These are phyloP conservation scores for Paramisgurnus dabryanus DNA, from an alignment of 2,113 vertebrate species.

Conservation along the genomic window DNA sequence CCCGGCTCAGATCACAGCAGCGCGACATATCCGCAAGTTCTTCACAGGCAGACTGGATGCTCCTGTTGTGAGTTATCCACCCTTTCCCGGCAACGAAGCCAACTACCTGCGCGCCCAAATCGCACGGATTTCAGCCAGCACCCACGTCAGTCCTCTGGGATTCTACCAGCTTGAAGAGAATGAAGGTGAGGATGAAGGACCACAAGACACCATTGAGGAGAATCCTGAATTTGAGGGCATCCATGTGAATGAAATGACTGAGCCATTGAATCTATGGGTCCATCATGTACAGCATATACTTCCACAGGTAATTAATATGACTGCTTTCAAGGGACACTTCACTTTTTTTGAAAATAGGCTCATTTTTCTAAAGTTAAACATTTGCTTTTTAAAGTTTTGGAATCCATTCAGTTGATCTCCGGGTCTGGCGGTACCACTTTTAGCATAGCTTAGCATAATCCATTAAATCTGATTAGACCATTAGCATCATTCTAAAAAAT, in stretches of 20 bases:
- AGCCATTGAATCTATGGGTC: conserved; percentile 86
- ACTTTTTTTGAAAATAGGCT: no score
- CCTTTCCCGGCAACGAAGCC: conserved; percentile 90
- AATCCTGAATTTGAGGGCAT: conserved; percentile 89
- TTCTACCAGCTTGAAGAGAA: conserved; percentile 87
- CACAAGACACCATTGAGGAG: conserved; percentile 76
- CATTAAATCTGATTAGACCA: no score
- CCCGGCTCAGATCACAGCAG: conserved; percentile 84
- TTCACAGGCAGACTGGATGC: conserved; percentile 86
- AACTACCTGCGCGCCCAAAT: conserved; percentile 93
- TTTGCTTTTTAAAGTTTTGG: no score
- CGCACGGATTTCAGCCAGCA: conserved; percentile 90
- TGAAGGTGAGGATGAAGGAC: conserved; percentile 82
- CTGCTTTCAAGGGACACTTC: no score
- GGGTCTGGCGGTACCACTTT: no score
- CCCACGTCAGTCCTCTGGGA: conserved; percentile 88
- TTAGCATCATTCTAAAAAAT: no score
- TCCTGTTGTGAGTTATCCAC: conserved; percentile 84
- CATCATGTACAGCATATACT: conserved; percentile 89
- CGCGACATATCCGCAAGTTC: conserved; percentile 85
- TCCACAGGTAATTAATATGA: conserved; percentile 77
- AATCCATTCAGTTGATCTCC: no score
- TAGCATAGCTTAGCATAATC: no score
- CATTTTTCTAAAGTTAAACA: no score
- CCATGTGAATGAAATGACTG: conserved; percentile 76